phyloP scores from a whole-genome alignment of 1,140 invertebrate species.

The Drosophila nebulosa region DNA sequence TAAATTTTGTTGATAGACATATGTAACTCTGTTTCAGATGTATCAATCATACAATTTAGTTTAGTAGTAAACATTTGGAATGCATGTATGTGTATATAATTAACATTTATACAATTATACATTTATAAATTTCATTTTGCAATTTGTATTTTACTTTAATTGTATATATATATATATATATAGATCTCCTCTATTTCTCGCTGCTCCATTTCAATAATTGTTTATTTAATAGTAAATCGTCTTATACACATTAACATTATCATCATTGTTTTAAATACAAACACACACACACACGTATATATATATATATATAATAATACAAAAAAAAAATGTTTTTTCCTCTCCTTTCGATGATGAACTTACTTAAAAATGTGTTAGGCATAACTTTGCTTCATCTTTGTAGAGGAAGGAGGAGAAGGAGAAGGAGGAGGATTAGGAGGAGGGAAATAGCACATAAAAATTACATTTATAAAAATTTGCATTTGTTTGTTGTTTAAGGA shows the following conservation, averaged over 20 bases:
- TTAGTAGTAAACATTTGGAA: slow-evolving; percentile 70
- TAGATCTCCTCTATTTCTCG: slow-evolving; percentile 33
- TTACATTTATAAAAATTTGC: slow-evolving; percentile 74
- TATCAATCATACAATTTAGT: slow-evolving; percentile 26
- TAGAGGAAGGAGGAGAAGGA: slow-evolving; percentile 35
- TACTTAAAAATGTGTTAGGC: slow-evolving; percentile 30
- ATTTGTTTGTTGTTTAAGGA: slow-evolving; percentile 35
- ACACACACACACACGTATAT: not conserved
- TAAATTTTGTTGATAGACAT: slow-evolving; percentile 61
- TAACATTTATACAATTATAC: slow-evolving; percentile 71
- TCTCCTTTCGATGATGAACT: not conserved
- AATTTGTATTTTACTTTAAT: slow-evolving; percentile 21
- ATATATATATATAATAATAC: slow-evolving; percentile 51
- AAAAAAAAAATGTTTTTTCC: slow-evolving; percentile 53
- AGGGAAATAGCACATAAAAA: slow-evolving; percentile 70
- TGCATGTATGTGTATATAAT: slow-evolving; percentile 61
- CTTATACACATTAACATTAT: slow-evolving; percentile 70
- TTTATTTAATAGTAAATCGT: slow-evolving; percentile 68
- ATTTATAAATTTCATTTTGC: slow-evolving; percentile 53
- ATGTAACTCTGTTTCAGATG: slow-evolving; percentile 23
- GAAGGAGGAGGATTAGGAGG: no score
- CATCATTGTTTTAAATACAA: slow-evolving; percentile 56
- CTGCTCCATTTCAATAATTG: not conserved
- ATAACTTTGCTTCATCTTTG: slow-evolving; percentile 16
- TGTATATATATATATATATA: slow-evolving; percentile 16